A percentile compares a stretch with the other conserved stretches of the same genome.
These are phyloP conservation scores for Caenorhabditis brenneri DNA, from an alignment of 1,140 invertebrate genomes.

Conservation along the genomic window DNA sequence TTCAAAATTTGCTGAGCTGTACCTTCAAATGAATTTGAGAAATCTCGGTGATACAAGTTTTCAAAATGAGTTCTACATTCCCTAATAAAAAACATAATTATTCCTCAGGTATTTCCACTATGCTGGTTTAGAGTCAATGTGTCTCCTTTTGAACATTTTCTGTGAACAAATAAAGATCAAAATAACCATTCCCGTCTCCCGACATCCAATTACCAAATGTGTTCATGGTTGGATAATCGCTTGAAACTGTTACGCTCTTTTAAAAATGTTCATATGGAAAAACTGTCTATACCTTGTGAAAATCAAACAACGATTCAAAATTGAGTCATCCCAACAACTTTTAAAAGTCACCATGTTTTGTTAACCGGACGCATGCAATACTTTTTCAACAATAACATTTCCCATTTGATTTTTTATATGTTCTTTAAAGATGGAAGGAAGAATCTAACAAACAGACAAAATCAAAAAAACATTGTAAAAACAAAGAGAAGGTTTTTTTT, in stretches of 20 bases:
- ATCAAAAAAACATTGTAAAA: neutral
- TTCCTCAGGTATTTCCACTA: no score
- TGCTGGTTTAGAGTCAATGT: no score
- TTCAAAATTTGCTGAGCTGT: no score
- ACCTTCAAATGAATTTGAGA: no score
- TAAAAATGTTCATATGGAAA: neutral
- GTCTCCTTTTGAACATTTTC: no score
- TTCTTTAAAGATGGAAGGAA: neutral
- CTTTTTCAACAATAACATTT: neutral
- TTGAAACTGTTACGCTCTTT: neutral
- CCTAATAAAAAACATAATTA: no score
- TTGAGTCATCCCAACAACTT: neutral
- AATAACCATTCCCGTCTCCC: neutral
- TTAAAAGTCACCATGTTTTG: neutral
- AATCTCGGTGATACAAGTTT: no score
- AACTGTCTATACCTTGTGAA: neutral
- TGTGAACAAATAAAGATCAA: no score
- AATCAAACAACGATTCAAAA: slow-evolving; percentile 2
- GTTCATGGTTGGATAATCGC: neutral
- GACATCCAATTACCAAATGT: neutral
- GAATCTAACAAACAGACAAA: neutral
- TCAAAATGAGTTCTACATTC: no score
- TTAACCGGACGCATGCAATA: neutral
- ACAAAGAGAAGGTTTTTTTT: neutral
- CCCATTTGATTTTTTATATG: neutral